These are phyloP conservation scores for Tetranychus cinnabarinus DNA, from an alignment of 1,140 invertebrate species.

Conservation along the genomic window DNA sequence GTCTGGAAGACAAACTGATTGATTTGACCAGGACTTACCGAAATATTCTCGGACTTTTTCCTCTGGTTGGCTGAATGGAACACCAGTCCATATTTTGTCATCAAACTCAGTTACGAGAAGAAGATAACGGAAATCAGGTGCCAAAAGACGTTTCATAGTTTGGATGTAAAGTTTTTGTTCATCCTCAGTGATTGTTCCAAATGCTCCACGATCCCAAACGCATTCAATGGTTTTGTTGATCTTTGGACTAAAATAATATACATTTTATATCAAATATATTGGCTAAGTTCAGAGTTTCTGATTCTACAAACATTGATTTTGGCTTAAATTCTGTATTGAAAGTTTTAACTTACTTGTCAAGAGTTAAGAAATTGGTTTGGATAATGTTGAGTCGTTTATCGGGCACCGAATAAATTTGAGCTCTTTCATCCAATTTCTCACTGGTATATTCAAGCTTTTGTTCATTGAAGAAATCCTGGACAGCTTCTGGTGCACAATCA, in stretches of 20 bases:
- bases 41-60: neutral
- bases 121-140: slow-evolving; percentile 2
- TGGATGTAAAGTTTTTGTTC: slow-evolving; percentile 1
- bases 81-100: neutral
- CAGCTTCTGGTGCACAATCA: slow-evolving; percentile 1
- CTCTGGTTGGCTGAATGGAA: slow-evolving; percentile 4
- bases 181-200: slow-evolving; percentile 5
- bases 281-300: no score
- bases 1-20: neutral
- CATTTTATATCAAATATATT: neutral
- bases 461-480: slow-evolving; percentile 2
- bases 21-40: neutral
- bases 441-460: neutral
- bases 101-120: slow-evolving; percentile 4
- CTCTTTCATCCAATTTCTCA: neutral
- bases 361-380: slow-evolving; percentile 2
- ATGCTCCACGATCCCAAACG: slow-evolving; percentile 6
- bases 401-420: neutral
- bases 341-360: neutral
- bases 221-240: neutral
- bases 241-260: neutral
- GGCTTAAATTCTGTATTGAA: no score
- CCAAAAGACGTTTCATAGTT: slow-evolving; percentile 3
- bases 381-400: slow-evolving; percentile 1
- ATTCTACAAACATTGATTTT: no score